Evolutionary conservation across 2,888 invertebrate genomes (phyloP).

Genomic region (Pristionchus mayeri): DNA sequence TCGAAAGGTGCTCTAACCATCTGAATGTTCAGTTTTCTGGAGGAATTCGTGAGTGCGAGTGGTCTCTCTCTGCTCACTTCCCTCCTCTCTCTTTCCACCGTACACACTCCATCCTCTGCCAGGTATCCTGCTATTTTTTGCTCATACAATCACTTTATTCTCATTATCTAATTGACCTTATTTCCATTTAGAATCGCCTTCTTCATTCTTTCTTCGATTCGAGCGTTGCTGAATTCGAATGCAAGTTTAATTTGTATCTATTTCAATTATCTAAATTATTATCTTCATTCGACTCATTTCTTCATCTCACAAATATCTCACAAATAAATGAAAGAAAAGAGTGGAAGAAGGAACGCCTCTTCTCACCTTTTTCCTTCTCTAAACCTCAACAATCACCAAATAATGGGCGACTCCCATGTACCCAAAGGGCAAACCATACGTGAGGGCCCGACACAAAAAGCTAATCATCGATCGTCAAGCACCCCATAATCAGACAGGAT

Average conservation of each 20-base stretch:
- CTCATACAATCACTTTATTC: background rate
- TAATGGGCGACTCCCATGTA: background rate
- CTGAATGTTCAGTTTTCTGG: conserved; percentile 71
- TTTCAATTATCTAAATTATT: too few relatives aligned
- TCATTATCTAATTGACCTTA: background rate
- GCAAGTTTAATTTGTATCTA: too few relatives aligned
- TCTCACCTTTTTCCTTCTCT: background rate
- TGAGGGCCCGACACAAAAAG: background rate
- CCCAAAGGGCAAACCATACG: conserved; percentile 19
- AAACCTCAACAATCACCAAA: conserved; percentile 22
- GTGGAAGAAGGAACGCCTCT: too few relatives aligned
- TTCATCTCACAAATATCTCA: too few relatives aligned
- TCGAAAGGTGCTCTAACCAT: too few relatives aligned
- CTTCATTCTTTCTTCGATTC: conserved; percentile 68
- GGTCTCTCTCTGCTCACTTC: conserved; percentile 63
- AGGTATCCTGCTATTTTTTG: background rate
- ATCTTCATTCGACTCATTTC: too few relatives aligned
- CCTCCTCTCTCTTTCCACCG: conserved; percentile 56
- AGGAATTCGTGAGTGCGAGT: conserved; percentile 63
- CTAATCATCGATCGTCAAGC: conserved; percentile 26
- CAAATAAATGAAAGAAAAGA: too few relatives aligned
- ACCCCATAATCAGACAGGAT: background rate
- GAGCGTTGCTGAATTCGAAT: conserved; percentile 73
- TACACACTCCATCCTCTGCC: background rate
- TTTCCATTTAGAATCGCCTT: conserved; percentile 53